A percentile compares a stretch with the other conserved stretches of the same genome.
Conservation (phyloP, 35 echinoderm and acorn worm genomes). For the Apostichopus parvimensis region DNA sequence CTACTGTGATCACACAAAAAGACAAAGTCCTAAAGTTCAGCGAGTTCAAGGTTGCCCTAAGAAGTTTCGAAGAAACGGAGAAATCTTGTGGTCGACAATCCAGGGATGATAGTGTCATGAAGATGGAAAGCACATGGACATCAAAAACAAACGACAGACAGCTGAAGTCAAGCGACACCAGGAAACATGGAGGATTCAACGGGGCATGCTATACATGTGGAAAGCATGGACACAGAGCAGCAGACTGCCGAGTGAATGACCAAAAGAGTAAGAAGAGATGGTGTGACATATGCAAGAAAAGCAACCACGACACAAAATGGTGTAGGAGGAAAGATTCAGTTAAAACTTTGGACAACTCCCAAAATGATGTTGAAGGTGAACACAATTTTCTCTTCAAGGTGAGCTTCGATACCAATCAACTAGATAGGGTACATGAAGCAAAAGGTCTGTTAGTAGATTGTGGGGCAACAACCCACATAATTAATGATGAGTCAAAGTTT, state of each 20-base stretch:
- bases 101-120: constrained; percentile 32
- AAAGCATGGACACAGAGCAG: constrained; percentile 38
- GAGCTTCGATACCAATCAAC: neutral
- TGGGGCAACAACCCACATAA: neutral
- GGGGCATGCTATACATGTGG: constrained; percentile 33
- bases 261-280: constrained; percentile 5
- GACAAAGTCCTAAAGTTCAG: constrained; percentile 22
- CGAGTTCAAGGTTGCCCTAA: constrained; percentile 34
- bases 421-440: neutral
- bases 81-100: constrained; percentile 3
- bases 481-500: neutral
- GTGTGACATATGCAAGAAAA: constrained; percentile 51
- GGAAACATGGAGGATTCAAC: neutral
- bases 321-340: constrained; percentile 28
- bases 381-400: constrained; percentile 9
- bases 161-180: neutral
- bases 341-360: neutral
- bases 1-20: constrained; percentile 47
- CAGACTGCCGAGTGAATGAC: neutral
- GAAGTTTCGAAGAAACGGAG: constrained; percentile 54
- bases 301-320: constrained; percentile 45
- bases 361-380: neutral
- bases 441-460: constrained; percentile 21
- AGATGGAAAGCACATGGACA: neutral
- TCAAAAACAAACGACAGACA: neutral